phyloP scores from a whole-genome alignment of 2,888 invertebrate genomes.

The Aphelenchoides bicaudatus region DNA sequence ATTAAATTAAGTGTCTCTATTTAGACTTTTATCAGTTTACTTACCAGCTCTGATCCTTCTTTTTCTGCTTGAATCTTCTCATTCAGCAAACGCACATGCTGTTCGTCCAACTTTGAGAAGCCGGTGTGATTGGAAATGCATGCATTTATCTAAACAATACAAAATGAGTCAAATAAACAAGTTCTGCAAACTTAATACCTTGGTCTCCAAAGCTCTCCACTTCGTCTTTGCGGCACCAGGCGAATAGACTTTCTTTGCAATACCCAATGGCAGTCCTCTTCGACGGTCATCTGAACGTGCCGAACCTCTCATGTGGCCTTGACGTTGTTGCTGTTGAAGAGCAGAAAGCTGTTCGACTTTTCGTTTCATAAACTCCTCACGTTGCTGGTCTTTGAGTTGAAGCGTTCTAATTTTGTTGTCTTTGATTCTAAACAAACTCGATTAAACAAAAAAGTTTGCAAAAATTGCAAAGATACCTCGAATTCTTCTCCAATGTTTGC shows the following conservation, averaged over 20 bases:
- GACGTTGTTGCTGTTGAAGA: slow-evolving; percentile 30
- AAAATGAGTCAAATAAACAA: too few relatives aligned
- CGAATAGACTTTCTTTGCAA: slow-evolving; percentile 12
- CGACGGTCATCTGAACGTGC: neutral
- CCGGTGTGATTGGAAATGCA: slow-evolving; percentile 7
- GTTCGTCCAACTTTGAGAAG: slow-evolving; percentile 7
- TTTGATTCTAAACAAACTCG: slow-evolving; percentile 52
- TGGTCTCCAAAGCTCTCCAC: slow-evolving; percentile 15
- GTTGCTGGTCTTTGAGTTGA: slow-evolving; percentile 74
- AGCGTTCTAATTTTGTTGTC: slow-evolving; percentile 81
- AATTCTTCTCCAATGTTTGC: slow-evolving; percentile 74
- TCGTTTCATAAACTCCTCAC: slow-evolving; percentile 80
- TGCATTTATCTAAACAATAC: slow-evolving; percentile 11
- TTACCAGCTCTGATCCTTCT: neutral
- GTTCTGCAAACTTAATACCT: too few relatives aligned
- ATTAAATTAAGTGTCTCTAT: neutral
- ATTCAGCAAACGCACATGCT: slow-evolving; percentile 6
- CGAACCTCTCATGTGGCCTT: neutral
- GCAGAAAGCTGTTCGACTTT: slow-evolving; percentile 79
- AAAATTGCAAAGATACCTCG: slow-evolving; percentile 65
- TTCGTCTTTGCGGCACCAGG: slow-evolving; percentile 12
- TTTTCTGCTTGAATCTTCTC: slow-evolving; percentile 14
- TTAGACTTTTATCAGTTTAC: neutral
- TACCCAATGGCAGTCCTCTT: neutral
- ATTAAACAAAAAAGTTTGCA: neutral